A percentile compares a stretch with the other conserved stretches of the same genome.
Evolutionary conservation across 2,797 vertebrate genomes (phyloP).

Genomic region (Galago senegalensis): DNA sequence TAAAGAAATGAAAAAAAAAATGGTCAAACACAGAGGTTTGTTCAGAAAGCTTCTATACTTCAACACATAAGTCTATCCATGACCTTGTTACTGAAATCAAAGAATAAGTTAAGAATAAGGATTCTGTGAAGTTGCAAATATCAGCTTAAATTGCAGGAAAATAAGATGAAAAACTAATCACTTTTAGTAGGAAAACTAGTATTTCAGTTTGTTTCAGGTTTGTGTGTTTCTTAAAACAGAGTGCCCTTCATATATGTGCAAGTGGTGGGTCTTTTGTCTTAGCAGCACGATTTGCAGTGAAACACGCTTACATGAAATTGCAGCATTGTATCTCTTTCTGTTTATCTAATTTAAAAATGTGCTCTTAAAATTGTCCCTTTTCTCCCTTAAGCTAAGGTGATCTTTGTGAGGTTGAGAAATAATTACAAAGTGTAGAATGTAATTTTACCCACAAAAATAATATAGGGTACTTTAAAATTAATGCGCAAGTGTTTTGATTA

Average conservation of each 20-base stretch:
- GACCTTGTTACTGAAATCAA: not conserved
- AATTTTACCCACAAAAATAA: not conserved
- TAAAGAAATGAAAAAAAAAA: not conserved
- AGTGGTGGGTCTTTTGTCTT: not conserved
- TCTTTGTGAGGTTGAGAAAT: not conserved
- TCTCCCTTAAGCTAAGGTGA: not conserved
- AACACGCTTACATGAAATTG: not conserved
- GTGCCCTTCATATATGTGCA: not conserved
- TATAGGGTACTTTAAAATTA: conserved; percentile 20
- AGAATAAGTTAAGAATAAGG: not conserved
- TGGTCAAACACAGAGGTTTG: not conserved
- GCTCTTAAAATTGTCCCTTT: not conserved
- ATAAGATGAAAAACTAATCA: not conserved
- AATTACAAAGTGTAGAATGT: not conserved
- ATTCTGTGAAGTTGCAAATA: not conserved
- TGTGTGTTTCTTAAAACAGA: not conserved
- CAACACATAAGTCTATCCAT: not conserved
- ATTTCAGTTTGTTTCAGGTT: not conserved
- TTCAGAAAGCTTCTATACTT: not conserved
- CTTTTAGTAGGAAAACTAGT: not conserved
- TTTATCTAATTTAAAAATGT: not conserved
- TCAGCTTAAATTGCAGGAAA: not conserved
- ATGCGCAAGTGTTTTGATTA: not conserved
- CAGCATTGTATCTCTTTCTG: not conserved
- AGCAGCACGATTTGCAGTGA: not conserved